phyloP scores from a whole-genome alignment of 2,113 vertebrate genomes.

The Telmatochromis sp. region DNA sequence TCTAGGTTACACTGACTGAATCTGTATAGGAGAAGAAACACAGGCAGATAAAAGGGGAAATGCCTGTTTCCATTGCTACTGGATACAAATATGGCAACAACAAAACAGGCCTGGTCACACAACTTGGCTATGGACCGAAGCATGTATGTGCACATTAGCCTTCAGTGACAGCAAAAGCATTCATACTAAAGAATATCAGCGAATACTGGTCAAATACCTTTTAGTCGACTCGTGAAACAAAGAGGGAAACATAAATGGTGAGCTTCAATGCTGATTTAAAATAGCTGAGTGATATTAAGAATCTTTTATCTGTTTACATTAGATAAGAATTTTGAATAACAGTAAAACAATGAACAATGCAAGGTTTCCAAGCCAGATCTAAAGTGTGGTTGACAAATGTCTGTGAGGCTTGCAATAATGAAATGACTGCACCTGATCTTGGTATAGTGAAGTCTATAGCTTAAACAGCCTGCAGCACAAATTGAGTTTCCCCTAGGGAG shows the following conservation, averaged over 20 bases:
- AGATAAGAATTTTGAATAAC: slow-evolving; percentile 41
- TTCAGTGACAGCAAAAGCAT: background rate
- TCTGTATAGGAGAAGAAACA: slow-evolving; percentile 38
- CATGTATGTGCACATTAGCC: background rate
- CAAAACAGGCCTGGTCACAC: background rate
- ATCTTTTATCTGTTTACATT: slow-evolving; percentile 45
- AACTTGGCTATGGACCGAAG: background rate
- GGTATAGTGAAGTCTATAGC: background rate
- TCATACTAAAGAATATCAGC: background rate
- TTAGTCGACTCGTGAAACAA: background rate
- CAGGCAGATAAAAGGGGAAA: slow-evolving; percentile 37
- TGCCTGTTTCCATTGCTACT: slow-evolving; percentile 53
- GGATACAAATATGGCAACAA: slow-evolving; percentile 43
- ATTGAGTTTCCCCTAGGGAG: background rate
- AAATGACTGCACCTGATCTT: slow-evolving; percentile 6
- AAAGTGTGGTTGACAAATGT: background rate
- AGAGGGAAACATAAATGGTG: background rate
- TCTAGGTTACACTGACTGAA: slow-evolving; percentile 54
- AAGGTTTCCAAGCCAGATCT: slow-evolving; percentile 26
- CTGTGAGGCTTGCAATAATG: background rate
- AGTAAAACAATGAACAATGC: slow-evolving; percentile 52
- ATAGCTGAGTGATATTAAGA: slow-evolving; percentile 21
- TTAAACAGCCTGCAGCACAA: background rate
- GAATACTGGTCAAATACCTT: background rate
- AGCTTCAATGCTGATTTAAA: slow-evolving; percentile 15